Evolutionary conservation across 1,140 invertebrate genomes (phyloP).

Genomic region (Drosophila sturtevanti): DNA sequence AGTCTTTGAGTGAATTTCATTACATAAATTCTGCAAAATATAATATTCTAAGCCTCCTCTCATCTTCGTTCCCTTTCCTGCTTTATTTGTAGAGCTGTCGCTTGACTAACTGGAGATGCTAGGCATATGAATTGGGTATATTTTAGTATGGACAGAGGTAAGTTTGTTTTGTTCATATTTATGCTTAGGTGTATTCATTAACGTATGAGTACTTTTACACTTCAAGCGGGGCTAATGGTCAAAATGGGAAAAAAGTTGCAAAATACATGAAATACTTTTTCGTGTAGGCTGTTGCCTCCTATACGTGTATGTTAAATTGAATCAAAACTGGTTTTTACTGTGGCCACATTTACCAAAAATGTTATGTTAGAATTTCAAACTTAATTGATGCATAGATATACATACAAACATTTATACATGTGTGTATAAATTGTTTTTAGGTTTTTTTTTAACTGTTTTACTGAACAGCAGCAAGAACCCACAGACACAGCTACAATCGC

Average conservation of each 20-base stretch:
- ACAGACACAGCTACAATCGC: slow-evolving; percentile 30
- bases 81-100: slow-evolving; percentile 43
- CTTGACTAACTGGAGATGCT: neutral
- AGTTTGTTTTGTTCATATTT: neutral
- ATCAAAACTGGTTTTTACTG: slow-evolving; percentile 61
- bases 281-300: slow-evolving; percentile 38
- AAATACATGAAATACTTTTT: slow-evolving; percentile 34
- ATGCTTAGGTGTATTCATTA: neutral
- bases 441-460: neutral
- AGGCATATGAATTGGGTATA: slow-evolving; percentile 17
- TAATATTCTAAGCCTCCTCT: slow-evolving; percentile 22
- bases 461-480: slow-evolving; percentile 10
- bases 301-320: slow-evolving; percentile 10
- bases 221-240: slow-evolving; percentile 5
- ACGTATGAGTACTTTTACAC: slow-evolving; percentile 4
- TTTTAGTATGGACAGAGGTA: slow-evolving; percentile 22
- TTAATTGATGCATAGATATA: slow-evolving; percentile 69
- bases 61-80: neutral
- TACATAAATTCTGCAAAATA: neutral
- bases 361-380: slow-evolving; percentile 68
- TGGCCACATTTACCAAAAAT: slow-evolving; percentile 60
- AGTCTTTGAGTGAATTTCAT: slow-evolving; percentile 48
- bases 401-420: slow-evolving; percentile 21
- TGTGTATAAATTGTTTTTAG: slow-evolving; percentile 23
- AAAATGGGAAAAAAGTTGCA: neutral